Evolutionary conservation across 2,113 vertebrate genomes (phyloP).

Genomic region (Dipodomys ordii): DNA sequence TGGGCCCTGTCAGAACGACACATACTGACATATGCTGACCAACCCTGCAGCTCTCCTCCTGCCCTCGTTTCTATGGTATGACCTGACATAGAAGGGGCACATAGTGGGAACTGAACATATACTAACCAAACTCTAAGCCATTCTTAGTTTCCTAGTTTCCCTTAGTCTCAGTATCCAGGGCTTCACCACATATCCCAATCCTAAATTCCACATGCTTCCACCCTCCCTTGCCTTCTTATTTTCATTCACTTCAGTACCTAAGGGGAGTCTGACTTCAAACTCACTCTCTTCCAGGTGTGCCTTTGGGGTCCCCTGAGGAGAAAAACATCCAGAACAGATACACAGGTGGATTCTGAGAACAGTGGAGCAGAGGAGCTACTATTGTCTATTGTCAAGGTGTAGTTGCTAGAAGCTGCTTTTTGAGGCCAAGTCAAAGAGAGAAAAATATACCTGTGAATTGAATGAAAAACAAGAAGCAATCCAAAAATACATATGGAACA

Average conservation of each 20-base stretch:
- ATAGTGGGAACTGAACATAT: background rate
- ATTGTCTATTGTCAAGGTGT: background rate
- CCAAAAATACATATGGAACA: too few species aligned
- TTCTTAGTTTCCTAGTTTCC: background rate
- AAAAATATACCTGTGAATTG: background rate
- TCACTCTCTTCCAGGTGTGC: background rate
- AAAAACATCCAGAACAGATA: background rate
- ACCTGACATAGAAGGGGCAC: background rate
- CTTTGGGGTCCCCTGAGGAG: background rate
- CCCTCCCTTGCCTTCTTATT: background rate
- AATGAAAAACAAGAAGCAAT: too few species aligned
- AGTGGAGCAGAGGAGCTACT: background rate
- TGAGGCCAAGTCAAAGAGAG: background rate
- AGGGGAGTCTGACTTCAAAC: too few species aligned
- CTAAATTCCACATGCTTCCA: too few species aligned
- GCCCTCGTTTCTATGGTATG: background rate
- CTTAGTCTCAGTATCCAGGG: rapidly evolving
- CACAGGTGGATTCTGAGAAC: rapidly evolving
- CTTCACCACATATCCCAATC: background rate
- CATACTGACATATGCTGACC: too few species aligned
- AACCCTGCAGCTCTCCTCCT: background rate
- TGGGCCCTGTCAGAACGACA: too few species aligned
- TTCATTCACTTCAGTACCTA: background rate
- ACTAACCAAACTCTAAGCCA: background rate
- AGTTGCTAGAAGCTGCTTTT: background rate